Percentiles rank a stretch among this genome's conserved stretches.
Evolutionary conservation across 2,113 vertebrate species (phyloP).

Genomic region (Brachypteracias leptosomus): DNA sequence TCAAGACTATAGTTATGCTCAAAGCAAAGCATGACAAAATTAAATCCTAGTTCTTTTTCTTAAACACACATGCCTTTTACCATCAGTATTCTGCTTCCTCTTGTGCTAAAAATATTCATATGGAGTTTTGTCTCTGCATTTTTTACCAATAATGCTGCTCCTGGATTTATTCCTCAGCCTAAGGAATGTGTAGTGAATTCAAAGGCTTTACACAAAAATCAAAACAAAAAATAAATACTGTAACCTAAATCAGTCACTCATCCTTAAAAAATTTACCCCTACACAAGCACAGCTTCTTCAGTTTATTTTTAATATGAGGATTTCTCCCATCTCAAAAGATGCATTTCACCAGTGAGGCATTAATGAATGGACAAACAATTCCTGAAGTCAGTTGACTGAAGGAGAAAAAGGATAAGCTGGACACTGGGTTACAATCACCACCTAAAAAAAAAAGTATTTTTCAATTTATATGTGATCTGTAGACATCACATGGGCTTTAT

Average conservation of each 20-base stretch:
- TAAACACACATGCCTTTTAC: neutral
- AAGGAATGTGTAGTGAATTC: neutral
- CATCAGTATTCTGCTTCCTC: neutral
- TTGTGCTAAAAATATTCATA: neutral
- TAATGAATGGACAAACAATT: neutral
- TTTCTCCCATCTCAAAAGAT: neutral
- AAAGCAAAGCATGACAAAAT: neutral
- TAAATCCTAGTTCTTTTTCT: neutral
- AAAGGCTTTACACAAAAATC: neutral
- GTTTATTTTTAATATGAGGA: neutral
- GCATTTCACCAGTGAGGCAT: neutral
- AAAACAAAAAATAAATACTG: neutral
- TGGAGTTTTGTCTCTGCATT: neutral
- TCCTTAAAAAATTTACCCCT: neutral
- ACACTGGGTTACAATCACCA: neutral
- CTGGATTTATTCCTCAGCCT: neutral
- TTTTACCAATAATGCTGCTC: neutral
- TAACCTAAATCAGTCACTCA: conserved; percentile 33
- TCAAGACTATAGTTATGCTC: neutral
- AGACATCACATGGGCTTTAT: neutral
- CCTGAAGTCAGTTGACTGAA: neutral
- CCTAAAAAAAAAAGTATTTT: neutral
- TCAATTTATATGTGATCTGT: neutral
- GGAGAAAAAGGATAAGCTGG: neutral
- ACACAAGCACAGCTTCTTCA: neutral